These are phyloP conservation scores for Takifugu ocellatus DNA, from an alignment of 2,797 vertebrate genomes.

Conservation along the genomic window DNA sequence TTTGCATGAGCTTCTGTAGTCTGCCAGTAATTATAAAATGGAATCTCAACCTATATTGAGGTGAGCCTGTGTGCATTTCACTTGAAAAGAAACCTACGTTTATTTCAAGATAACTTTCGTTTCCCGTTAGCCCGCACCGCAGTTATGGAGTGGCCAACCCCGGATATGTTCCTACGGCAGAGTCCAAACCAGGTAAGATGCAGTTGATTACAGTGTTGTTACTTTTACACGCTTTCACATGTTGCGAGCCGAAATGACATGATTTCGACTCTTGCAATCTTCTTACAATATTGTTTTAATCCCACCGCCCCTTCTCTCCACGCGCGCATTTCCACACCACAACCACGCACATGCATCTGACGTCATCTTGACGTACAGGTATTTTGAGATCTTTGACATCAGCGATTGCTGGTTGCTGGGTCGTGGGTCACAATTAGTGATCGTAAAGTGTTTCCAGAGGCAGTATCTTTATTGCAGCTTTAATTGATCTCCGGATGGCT, in stretches of 20 bases:
- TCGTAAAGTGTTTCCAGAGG: background rate
- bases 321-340: too few relatives aligned
- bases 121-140: slow-evolving; percentile 33
- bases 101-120: accelerated
- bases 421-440: too few relatives aligned
- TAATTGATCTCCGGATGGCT: background rate
- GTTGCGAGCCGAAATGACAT: background rate
- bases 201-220: background rate
- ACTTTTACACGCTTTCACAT: background rate
- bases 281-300: too few relatives aligned
- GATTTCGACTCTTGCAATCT: too few relatives aligned
- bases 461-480: background rate
- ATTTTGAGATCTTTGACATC: background rate
- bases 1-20: background rate
- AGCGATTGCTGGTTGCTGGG: too few relatives aligned
- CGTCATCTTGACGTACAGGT: background rate
- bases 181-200: slow-evolving; percentile 43
- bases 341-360: background rate
- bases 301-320: too few relatives aligned
- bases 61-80: slow-evolving; percentile 20
- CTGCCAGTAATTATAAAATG: slow-evolving; percentile 17
- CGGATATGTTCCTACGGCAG: slow-evolving; percentile 38
- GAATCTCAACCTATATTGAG: slow-evolving; percentile 21
- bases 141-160: slow-evolving; percentile 56
- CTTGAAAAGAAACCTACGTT: accelerated